Percentiles rank a stretch among this genome's conserved stretches.
Evolutionary conservation across 2,113 vertebrate genomes (phyloP).

Genomic region (Pteropus alecto): DNA sequence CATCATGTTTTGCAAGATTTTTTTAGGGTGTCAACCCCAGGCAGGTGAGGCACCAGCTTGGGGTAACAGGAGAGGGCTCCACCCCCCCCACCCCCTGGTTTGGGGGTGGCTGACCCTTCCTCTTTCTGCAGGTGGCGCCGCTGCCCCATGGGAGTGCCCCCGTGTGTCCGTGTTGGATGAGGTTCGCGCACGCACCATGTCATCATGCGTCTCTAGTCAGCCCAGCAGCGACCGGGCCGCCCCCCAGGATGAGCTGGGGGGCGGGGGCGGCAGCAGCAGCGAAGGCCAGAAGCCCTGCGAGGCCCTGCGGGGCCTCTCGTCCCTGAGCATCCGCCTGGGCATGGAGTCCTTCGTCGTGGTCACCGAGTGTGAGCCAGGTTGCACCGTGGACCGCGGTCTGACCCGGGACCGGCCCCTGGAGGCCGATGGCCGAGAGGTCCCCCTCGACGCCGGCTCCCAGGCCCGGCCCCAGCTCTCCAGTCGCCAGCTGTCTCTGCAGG

Average conservation of each 20-base stretch:
- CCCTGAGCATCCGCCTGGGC: conserved; percentile 79
- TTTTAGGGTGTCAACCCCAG: neutral
- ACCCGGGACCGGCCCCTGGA: conserved; percentile 63
- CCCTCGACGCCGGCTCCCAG: neutral
- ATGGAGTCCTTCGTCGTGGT: conserved; percentile 97
- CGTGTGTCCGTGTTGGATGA: conserved; percentile 70
- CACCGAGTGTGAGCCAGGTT: conserved; percentile 88
- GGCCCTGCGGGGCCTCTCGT: conserved; percentile 68
- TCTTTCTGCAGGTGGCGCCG: conserved; percentile 12
- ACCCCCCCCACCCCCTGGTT: rapidly evolving
- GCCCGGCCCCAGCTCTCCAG: conserved; percentile 86
- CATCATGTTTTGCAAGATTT: neutral
- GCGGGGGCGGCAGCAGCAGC: neutral
- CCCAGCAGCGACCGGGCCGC: conserved; percentile 76
- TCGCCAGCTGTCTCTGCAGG: conserved; percentile 95
- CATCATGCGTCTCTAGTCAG: conserved; percentile 88
- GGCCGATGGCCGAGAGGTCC: conserved; percentile 78
- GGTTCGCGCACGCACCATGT: conserved; percentile 83
- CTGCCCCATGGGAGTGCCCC: conserved; percentile 70
- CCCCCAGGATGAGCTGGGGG: conserved; percentile 77
- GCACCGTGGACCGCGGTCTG: conserved; percentile 63
- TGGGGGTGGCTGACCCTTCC: neutral
- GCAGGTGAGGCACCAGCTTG: neutral
- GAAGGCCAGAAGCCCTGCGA: conserved; percentile 80
- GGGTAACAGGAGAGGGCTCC: neutral